phyloP scores from a whole-genome alignment of 2,113 vertebrate species.

The Thermophis baileyi region DNA sequence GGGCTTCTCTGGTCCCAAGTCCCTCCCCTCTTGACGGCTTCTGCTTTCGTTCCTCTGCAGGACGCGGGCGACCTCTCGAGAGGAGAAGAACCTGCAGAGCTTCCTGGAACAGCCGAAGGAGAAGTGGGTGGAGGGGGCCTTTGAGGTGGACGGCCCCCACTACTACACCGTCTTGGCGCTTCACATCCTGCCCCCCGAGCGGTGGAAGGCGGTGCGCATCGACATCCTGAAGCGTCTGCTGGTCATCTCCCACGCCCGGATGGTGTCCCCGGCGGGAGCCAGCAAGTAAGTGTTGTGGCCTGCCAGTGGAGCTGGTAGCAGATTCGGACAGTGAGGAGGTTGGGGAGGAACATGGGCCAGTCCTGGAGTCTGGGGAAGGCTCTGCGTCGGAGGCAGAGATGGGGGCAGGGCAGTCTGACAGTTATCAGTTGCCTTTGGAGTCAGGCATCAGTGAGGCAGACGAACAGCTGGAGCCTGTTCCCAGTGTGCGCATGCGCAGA shows the following conservation, averaged over 20 bases:
- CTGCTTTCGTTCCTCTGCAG: constrained; percentile 63
- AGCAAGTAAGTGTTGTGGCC: constrained; percentile 77
- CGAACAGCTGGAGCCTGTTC: too few relatives aligned
- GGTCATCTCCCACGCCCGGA: constrained; percentile 80
- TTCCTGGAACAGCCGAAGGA: constrained; percentile 95
- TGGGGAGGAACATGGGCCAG: too few relatives aligned
- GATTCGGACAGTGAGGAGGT: too few relatives aligned
- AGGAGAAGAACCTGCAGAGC: constrained; percentile 95
- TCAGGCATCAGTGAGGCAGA: too few relatives aligned
- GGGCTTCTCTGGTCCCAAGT: too few relatives aligned
- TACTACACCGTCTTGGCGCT: constrained; percentile 92
- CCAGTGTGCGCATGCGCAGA: too few relatives aligned
- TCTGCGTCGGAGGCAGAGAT: too few relatives aligned
- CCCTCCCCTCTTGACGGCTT: neutral
- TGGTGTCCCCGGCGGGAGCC: constrained; percentile 81
- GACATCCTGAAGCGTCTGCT: constrained; percentile 88
- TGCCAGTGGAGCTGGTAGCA: too few relatives aligned
- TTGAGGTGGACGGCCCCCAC: constrained; percentile 94
- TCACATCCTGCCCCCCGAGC: constrained; percentile 87
- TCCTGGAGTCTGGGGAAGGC: too few relatives aligned
- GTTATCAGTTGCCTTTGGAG: too few relatives aligned
- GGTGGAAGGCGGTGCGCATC: constrained; percentile 81
- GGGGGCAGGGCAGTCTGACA: too few relatives aligned
- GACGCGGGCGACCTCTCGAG: constrained; percentile 91
- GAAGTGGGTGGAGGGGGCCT: constrained; percentile 94